A percentile compares a stretch with the other conserved stretches of the same genome.
Evolutionary conservation across 1,140 invertebrate genomes (phyloP).

Genomic region (Macrotrachela quadricornifera): DNA sequence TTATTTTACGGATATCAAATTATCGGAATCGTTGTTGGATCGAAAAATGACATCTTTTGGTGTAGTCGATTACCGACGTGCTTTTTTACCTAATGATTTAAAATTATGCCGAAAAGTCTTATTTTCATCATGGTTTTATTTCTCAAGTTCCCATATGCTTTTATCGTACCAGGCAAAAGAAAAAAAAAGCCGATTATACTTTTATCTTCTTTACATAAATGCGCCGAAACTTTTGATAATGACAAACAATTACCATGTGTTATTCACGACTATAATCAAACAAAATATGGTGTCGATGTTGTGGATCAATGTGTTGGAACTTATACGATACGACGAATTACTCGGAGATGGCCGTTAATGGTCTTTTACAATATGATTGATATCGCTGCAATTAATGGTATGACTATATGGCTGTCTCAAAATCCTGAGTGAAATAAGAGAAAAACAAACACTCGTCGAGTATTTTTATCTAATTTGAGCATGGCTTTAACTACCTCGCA

Average conservation of each 20-base stretch:
- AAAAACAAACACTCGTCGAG: no score
- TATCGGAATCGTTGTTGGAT: background rate
- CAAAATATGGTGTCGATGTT: no score
- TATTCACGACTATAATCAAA: conserved; percentile 2
- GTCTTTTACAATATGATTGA: no score
- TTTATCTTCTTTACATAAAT: conserved; percentile 7
- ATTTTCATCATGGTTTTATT: background rate
- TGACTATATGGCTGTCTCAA: no score
- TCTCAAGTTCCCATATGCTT: conserved; percentile 9
- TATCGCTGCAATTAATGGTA: no score
- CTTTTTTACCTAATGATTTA: background rate
- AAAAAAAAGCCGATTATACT: conserved; percentile 9
- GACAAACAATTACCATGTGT: conserved; percentile 8
- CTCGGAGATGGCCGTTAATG: no score
- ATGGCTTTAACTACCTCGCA: no score
- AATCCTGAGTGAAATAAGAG: no score
- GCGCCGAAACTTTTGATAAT: background rate
- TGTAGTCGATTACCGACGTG: background rate
- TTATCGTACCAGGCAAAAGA: conserved; percentile 13
- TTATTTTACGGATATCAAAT: background rate
- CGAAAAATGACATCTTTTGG: background rate
- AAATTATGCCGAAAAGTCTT: background rate
- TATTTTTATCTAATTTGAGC: no score
- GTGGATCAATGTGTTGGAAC: no score
- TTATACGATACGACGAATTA: no score